Evolutionary conservation across 2,797 vertebrate genomes (phyloP).

Genomic region (Alectoris magna): DNA sequence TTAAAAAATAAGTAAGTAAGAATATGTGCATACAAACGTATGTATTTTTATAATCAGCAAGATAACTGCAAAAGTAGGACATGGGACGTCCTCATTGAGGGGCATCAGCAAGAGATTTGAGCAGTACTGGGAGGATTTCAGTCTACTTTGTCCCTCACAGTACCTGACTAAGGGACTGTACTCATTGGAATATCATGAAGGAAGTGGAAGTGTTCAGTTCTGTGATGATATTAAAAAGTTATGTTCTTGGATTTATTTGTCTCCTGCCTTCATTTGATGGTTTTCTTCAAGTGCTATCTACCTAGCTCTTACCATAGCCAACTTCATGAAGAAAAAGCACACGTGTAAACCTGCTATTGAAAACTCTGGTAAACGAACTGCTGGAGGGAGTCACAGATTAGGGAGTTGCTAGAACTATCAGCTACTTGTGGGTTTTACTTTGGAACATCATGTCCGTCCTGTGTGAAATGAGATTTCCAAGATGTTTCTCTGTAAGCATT

Average conservation of each 20-base stretch:
- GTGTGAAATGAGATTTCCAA: background rate
- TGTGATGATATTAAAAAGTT: background rate
- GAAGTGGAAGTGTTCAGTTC: background rate
- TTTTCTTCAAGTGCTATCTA: background rate
- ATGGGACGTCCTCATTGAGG: background rate
- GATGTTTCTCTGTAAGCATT: background rate
- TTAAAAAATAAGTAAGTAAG: background rate
- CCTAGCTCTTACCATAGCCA: background rate
- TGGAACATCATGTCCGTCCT: background rate
- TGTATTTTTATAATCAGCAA: background rate
- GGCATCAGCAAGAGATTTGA: background rate
- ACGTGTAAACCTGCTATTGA: background rate
- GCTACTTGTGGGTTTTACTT: background rate
- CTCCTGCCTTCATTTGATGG: background rate
- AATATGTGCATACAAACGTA: background rate
- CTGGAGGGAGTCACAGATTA: constrained; percentile 66
- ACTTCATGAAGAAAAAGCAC: background rate
- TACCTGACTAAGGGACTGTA: background rate
- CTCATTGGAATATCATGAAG: background rate
- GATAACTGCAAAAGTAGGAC: background rate
- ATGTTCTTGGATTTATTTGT: background rate
- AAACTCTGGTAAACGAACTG: constrained; percentile 1
- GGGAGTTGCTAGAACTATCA: constrained; percentile 22
- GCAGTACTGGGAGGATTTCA: background rate
- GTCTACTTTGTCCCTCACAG: background rate